Conservation (phyloP, 2,113 vertebrate genomes). For the Chlamydotis undulata region DNA sequence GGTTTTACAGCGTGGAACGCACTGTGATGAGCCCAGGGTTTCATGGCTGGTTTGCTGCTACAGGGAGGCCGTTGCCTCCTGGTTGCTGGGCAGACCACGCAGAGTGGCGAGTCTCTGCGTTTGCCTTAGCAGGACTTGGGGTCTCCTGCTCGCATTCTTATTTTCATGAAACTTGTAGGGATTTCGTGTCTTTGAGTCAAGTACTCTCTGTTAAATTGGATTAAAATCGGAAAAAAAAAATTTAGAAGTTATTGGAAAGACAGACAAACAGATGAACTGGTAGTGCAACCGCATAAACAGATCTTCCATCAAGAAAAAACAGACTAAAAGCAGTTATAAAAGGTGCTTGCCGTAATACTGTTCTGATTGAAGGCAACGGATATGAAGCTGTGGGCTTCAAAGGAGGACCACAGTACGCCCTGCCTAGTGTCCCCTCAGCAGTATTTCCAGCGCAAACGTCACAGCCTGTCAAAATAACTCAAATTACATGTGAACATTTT, state of each 20-base stretch:
- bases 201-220: neutral
- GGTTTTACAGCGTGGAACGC: neutral
- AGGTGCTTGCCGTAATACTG: neutral
- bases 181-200: neutral
- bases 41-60: neutral
- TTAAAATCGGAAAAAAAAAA: neutral
- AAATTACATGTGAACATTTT: neutral
- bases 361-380: neutral
- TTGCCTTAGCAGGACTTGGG: neutral
- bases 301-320: neutral
- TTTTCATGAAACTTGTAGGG: neutral
- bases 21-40: neutral
- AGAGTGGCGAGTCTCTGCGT: neutral
- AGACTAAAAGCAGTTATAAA: neutral
- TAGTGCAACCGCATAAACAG: neutral
- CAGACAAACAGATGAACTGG: neutral
- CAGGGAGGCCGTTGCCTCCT: neutral
- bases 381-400: neutral
- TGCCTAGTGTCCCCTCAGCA: neutral
- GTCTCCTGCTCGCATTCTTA: neutral
- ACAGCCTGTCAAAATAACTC: constrained; percentile 39
- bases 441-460: neutral
- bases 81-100: neutral
- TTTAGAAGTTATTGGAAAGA: neutral
- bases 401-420: neutral